These are phyloP conservation scores for Neodontobutis hainanensis DNA, from an alignment of 2,113 vertebrate species.

Conservation along the genomic window DNA sequence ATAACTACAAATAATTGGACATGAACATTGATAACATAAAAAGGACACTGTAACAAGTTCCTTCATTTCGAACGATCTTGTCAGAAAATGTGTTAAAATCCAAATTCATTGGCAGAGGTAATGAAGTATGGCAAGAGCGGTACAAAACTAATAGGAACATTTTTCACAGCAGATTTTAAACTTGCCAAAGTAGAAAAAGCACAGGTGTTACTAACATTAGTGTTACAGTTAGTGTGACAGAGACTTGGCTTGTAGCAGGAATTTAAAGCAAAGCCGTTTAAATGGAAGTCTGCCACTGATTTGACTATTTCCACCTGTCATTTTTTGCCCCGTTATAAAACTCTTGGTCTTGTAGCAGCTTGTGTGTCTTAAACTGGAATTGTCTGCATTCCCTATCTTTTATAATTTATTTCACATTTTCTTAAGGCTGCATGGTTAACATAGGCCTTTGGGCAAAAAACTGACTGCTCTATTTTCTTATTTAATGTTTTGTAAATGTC, in stretches of 20 bases:
- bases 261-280: constrained; percentile 1
- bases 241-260: background rate
- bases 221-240: background rate
- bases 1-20: background rate
- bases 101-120: constrained; percentile 2
- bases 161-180: constrained; percentile 1
- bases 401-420: background rate
- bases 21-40: background rate
- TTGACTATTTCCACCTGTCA: background rate
- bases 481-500: constrained; percentile 8
- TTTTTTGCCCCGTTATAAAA: background rate
- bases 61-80: background rate
- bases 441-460: background rate
- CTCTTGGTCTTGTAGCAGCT: background rate
- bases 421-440: background rate
- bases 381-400: background rate
- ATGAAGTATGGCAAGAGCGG: background rate
- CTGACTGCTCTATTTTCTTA: background rate
- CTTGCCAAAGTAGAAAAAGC: constrained; percentile 4
- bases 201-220: constrained; percentile 8
- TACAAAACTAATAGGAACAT: constrained; percentile 1
- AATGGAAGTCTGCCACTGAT: background rate
- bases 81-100: background rate
- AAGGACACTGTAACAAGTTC: background rate
- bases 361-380: background rate